Percentiles rank a stretch among this genome's conserved stretches.
phyloP scores from a whole-genome alignment of 2,113 vertebrate species.

The Leucoraja erinaceus region DNA sequence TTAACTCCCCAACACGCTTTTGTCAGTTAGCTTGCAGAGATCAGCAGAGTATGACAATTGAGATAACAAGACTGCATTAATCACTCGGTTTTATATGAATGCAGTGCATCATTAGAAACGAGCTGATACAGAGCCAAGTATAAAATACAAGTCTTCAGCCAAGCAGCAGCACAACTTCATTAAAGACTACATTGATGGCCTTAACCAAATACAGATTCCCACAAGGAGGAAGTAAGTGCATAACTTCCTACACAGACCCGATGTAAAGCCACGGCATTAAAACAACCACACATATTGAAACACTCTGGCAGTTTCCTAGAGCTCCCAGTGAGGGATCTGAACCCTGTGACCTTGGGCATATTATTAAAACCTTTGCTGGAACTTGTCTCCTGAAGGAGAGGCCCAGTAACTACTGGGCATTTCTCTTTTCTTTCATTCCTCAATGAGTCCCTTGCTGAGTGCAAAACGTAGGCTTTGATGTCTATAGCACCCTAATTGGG shows the following conservation, averaged over 20 bases:
- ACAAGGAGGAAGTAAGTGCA: conserved; percentile 50
- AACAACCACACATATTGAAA: conserved; percentile 65
- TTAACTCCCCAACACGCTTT: neutral
- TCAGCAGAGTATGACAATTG: conserved; percentile 25
- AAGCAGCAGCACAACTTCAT: neutral
- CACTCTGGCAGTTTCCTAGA: conserved; percentile 62
- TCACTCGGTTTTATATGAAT: neutral
- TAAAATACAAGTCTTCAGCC: conserved; percentile 4
- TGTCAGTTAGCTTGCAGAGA: conserved; percentile 19
- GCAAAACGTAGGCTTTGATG: conserved; percentile 80
- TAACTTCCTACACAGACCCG: conserved; percentile 49
- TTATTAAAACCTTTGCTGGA: conserved; percentile 67
- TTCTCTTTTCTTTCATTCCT: conserved; percentile 77
- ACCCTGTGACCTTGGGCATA: conserved; percentile 68
- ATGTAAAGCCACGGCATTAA: conserved; percentile 54
- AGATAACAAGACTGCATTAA: conserved; percentile 14
- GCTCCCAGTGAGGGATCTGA: conserved; percentile 60
- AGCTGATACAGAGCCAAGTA: conserved; percentile 15
- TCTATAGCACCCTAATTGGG: conserved; percentile 88
- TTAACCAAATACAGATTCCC: conserved; percentile 40
- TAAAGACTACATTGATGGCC: conserved; percentile 34
- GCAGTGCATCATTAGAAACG: conserved; percentile 7
- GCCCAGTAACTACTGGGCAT: conserved; percentile 55
- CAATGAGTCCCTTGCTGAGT: conserved; percentile 69
- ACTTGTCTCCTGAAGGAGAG: conserved; percentile 50